Evolutionary conservation across 2,113 vertebrate genomes (phyloP).

Genomic region (Ascaphus truei): DNA sequence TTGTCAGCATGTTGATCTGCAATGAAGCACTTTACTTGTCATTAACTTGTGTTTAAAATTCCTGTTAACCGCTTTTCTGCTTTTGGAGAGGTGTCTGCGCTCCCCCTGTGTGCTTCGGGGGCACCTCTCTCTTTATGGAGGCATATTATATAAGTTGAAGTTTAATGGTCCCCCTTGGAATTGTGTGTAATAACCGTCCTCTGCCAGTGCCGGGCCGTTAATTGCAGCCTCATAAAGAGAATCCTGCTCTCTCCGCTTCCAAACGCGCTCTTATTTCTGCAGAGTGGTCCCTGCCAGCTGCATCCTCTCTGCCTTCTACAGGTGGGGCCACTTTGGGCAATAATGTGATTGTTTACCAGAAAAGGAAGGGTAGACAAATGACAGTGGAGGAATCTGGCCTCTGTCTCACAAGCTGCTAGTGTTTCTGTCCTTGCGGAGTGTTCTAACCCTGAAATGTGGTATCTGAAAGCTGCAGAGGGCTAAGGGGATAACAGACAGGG

Average conservation of each 20-base stretch:
- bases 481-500: too few species aligned
- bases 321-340: constrained; percentile 4
- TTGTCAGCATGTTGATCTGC: constrained; percentile 2
- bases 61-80: background rate
- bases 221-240: background rate
- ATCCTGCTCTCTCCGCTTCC: background rate
- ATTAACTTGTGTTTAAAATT: constrained; percentile 3
- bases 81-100: background rate
- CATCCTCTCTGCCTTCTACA: constrained; percentile 1
- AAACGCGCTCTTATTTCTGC: background rate
- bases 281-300: constrained; percentile 16
- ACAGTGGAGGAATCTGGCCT: background rate
- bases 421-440: background rate
- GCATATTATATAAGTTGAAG: constrained; percentile 6
- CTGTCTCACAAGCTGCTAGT: background rate
- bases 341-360: constrained; percentile 3
- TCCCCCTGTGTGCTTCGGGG: background rate
- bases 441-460: too few species aligned
- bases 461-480: too few species aligned
- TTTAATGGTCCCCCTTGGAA: background rate
- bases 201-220: background rate
- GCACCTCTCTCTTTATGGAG: background rate
- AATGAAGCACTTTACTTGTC: background rate
- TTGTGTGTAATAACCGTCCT: background rate
- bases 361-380: background rate